phyloP scores from a whole-genome alignment of 2,888 invertebrate genomes.

The Cerceris ruficornis region DNA sequence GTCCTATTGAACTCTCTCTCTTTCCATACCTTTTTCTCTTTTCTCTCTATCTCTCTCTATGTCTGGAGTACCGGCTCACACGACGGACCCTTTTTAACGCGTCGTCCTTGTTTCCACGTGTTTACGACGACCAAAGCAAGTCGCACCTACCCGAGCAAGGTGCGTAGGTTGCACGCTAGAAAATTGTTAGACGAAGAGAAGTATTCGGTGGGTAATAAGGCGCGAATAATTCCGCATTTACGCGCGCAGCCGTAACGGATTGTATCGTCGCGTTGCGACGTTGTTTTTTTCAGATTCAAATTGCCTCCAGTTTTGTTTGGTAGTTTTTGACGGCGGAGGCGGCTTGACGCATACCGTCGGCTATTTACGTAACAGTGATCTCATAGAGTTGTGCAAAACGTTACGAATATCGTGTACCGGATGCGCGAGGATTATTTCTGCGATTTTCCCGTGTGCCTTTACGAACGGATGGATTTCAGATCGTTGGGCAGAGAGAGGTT shows the following conservation, averaged over 20 bases:
- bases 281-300: neutral
- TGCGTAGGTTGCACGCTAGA: slow-evolving; percentile 11
- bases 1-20: slow-evolving; percentile 44
- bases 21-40: neutral
- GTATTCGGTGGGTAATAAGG: neutral
- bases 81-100: slow-evolving; percentile 48
- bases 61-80: neutral
- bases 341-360: neutral
- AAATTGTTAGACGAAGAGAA: slow-evolving; percentile 12
- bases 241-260: neutral
- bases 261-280: neutral
- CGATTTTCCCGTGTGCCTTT: neutral
- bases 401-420: neutral
- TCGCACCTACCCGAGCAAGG: slow-evolving; percentile 43
- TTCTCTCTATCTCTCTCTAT: too few relatives aligned
- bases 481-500: too few relatives aligned
- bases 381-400: slow-evolving; percentile 2
- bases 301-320: neutral
- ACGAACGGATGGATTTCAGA: too few relatives aligned
- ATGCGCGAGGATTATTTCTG: neutral
- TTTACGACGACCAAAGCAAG: slow-evolving; percentile 56
- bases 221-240: neutral
- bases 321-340: neutral
- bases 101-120: slow-evolving; percentile 53
- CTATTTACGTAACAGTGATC: neutral